Base-by-base conservation (phyloP, 2,888 invertebrate species). In the Phortica okadai region DNA sequence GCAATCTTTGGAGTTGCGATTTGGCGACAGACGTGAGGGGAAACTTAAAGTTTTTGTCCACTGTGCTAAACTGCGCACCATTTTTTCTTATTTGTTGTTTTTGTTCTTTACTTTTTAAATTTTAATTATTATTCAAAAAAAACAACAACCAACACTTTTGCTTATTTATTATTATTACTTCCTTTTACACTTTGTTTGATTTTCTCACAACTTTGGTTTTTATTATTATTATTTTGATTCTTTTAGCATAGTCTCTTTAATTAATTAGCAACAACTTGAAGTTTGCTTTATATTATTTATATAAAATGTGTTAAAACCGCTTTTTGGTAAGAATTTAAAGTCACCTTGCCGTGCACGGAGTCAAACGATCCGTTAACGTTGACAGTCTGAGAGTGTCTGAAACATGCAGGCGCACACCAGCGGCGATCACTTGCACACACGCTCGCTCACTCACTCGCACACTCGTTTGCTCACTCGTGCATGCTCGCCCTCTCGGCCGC, bases 11-110 rank as follows among this genome's bases (percentile, higher is more conserved):
- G 95, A 94, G 76, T 94, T 94, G 89, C 96, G 94, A 91, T 96
- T 96, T 16, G 96, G 96, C 78, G 96, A 96, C 89, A 96, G 93
- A 92, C 97, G 93, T 88, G 96, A 95, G 79, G 97, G 97, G 92
- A 97, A 97, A 93, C 96, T 97, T 90, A 97, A 93, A 85, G 96
- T 97, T 93, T 97, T 97, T 92, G 96, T 97, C 97, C 97, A 97
- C 93, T 96, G 96, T 79, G 96, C 94, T 89, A 97, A 93, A 93
- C 96, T 96, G 86, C 97, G 95, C 92, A 96, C 97, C 97, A 97
- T 97, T 84, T 88, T 90, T 75, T 8, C 59, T 58, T 58, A 75
- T 59, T 77, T 76, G 77, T 77, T 73, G 75, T 80, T 73, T 41
- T 74, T 76, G 74, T 78, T 73, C 16, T 50, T 74, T 77, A 10